phyloP scores from a whole-genome alignment of 2,797 vertebrate species.

The Scolopax rusticola region DNA sequence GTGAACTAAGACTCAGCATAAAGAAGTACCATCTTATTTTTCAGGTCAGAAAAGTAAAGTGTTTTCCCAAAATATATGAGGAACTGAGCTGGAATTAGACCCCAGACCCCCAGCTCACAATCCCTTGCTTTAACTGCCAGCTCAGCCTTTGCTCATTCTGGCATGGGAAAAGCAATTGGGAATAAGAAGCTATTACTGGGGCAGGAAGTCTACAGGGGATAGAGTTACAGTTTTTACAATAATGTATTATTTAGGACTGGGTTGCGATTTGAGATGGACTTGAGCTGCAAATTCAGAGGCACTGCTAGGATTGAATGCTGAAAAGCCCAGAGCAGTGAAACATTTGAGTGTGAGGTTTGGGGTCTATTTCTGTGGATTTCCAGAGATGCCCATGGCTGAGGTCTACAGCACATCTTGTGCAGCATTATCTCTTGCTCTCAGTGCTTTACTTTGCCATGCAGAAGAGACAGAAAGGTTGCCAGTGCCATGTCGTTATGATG shows the following conservation, averaged over 20 bases:
- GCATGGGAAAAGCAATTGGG: conserved; percentile 56
- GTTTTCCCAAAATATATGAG: conserved; percentile 6
- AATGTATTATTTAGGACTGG: conserved; percentile 54
- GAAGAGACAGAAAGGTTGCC: neutral
- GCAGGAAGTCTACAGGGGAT: conserved; percentile 47
- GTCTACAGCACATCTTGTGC: neutral
- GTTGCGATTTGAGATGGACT: conserved; percentile 31
- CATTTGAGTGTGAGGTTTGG: neutral
- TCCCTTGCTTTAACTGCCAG: conserved; percentile 25
- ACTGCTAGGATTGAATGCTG: conserved; percentile 26
- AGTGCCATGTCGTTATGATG: neutral
- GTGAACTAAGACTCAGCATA: neutral
- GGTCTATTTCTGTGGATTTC: conserved; percentile 13
- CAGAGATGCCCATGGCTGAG: neutral
- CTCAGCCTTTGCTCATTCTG: conserved; percentile 54
- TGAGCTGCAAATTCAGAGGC: conserved; percentile 36
- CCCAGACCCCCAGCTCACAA: conserved; percentile 7
- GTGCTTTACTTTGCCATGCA: neutral
- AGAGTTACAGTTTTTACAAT: conserved; percentile 47
- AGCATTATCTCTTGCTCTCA: neutral
- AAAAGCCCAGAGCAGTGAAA: neutral
- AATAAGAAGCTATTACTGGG: conserved; percentile 58
- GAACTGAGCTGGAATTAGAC: conserved; percentile 50
- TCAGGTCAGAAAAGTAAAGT: conserved; percentile 2
- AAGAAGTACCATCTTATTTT: conserved; percentile 27